A percentile compares a stretch with the other conserved stretches of the same genome.
Evolutionary conservation across 1,140 invertebrate species (phyloP).

Genomic region (Neodiprion lecontei): DNA sequence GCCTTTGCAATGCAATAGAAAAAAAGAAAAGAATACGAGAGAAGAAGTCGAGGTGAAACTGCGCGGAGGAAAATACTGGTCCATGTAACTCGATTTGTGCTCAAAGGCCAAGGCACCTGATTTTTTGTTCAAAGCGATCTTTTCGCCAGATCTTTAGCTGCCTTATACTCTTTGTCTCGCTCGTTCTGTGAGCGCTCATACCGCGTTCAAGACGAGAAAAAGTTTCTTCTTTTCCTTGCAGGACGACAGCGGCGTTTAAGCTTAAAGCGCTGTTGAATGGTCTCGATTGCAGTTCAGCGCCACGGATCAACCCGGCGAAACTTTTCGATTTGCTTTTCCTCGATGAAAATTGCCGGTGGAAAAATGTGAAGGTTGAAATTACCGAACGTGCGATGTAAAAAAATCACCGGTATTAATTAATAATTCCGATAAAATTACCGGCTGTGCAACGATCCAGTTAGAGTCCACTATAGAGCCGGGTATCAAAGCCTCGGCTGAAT

Average conservation of each 20-base stretch:
- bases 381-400: neutral
- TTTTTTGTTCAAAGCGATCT: constrained; percentile 56
- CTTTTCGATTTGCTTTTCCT: too few species aligned
- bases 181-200: too few species aligned
- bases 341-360: too few species aligned
- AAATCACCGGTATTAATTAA: neutral
- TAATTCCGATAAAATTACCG: neutral
- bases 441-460: neutral
- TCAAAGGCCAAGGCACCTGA: constrained; percentile 48
- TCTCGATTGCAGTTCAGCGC: too few species aligned
- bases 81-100: constrained; percentile 54
- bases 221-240: too few species aligned
- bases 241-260: too few species aligned
- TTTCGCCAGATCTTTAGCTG: constrained; percentile 29
- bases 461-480: neutral
- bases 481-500: neutral
- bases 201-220: too few species aligned
- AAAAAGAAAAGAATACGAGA: too few species aligned
- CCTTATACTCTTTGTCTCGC: neutral
- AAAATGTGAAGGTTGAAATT: neutral
- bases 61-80: constrained; percentile 12
- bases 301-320: too few species aligned
- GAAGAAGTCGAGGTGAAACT: neutral
- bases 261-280: too few species aligned
- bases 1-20: too few species aligned